Evolutionary conservation across 2,113 vertebrate species (phyloP).

Genomic region (Bos javanicus): DNA sequence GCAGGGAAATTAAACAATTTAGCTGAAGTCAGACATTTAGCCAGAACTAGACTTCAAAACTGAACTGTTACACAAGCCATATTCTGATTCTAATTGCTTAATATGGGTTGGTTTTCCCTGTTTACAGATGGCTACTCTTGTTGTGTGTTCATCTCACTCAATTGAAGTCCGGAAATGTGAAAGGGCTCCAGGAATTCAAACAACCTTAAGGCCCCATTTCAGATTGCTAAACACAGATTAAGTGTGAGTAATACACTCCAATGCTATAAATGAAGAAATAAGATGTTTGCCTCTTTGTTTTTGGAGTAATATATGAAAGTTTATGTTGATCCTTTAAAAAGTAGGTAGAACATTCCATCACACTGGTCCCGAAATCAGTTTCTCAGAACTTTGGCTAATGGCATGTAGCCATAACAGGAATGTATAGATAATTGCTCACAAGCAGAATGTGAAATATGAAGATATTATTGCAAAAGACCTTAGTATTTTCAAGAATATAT

Average conservation of each 20-base stretch:
- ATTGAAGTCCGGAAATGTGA: constrained; percentile 52
- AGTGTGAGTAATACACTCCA: constrained; percentile 51
- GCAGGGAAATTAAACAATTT: constrained; percentile 25
- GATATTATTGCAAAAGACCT: constrained; percentile 38
- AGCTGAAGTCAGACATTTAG: constrained; percentile 36
- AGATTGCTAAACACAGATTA: constrained; percentile 71
- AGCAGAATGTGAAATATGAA: constrained; percentile 44
- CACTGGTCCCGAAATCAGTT: constrained; percentile 19
- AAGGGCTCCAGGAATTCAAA: constrained; percentile 55
- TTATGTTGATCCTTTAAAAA: constrained; percentile 10
- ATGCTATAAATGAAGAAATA: constrained; percentile 38
- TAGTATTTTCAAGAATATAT: constrained; percentile 18
- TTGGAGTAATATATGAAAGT: constrained; percentile 34
- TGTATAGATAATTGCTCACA: constrained; percentile 14
- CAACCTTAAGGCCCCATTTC: constrained; percentile 28
- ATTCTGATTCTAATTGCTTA: constrained; percentile 52
- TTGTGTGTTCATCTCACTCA: constrained; percentile 61
- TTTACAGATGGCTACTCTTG: constrained; percentile 45
- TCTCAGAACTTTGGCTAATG: constrained; percentile 31
- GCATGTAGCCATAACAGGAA: neutral
- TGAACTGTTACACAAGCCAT: constrained; percentile 12
- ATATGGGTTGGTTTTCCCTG: constrained; percentile 49
- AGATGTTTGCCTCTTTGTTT: constrained; percentile 42
- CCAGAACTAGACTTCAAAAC: constrained; percentile 14
- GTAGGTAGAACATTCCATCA: constrained; percentile 31